These are phyloP conservation scores for Spea bombifrons DNA, from an alignment of 2,113 vertebrate genomes.

Conservation along the genomic window DNA sequence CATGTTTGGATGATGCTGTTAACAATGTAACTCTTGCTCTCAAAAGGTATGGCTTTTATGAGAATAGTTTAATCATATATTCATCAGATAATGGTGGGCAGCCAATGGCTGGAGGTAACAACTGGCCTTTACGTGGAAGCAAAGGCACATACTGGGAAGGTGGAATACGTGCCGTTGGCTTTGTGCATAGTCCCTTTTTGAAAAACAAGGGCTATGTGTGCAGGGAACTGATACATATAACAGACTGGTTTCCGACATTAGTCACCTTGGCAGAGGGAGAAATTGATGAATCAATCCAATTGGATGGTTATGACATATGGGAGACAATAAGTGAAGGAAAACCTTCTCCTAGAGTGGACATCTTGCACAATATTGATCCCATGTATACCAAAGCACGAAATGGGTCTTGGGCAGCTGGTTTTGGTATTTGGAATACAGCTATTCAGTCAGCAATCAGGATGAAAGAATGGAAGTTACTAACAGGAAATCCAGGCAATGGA, in stretches of 20 bases:
- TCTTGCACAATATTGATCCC: slow-evolving; percentile 95
- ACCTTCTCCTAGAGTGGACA: slow-evolving; percentile 87
- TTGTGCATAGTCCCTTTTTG: slow-evolving; percentile 91
- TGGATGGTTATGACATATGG: slow-evolving; percentile 95
- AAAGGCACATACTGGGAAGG: slow-evolving; percentile 97
- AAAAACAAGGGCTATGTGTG: slow-evolving; percentile 83
- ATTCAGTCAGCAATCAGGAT: slow-evolving; percentile 89
- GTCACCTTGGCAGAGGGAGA: slow-evolving; percentile 85
- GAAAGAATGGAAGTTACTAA: slow-evolving; percentile 92
- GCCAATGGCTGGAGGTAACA: slow-evolving; percentile 86
- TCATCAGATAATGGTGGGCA: slow-evolving; percentile 96
- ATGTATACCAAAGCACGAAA: slow-evolving; percentile 90
- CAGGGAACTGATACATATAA: slow-evolving; percentile 89
- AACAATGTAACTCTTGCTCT: slow-evolving; percentile 85
- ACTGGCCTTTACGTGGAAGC: slow-evolving; percentile 93
- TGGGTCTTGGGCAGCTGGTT: slow-evolving; percentile 89
- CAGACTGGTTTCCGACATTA: slow-evolving; percentile 95
- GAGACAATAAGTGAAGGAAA: slow-evolving; percentile 91
- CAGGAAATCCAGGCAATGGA: slow-evolving; percentile 86
- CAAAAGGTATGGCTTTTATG: slow-evolving; percentile 83
- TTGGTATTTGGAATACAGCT: slow-evolving; percentile 92
- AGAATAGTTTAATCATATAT: slow-evolving; percentile 90
- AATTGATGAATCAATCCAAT: slow-evolving; percentile 80
- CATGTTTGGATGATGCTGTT: slow-evolving; percentile 90
- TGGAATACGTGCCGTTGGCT: slow-evolving; percentile 88